Evolutionary conservation across 2,113 vertebrate genomes (phyloP), one percentile per base, ranked within the genome.

Genomic region (Gymnocephalus cernua): DNA sequence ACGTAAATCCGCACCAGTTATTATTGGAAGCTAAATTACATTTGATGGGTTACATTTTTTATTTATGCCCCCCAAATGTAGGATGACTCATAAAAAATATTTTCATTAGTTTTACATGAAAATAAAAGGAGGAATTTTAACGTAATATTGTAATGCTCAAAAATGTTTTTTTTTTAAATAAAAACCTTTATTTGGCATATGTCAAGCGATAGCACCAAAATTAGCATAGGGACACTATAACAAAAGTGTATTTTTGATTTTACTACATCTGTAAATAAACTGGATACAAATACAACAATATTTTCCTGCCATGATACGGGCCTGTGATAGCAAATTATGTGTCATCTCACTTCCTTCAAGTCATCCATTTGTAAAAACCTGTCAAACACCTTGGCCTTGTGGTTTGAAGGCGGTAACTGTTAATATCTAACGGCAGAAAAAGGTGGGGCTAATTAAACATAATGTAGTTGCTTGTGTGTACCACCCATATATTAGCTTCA

Each of bases 371-470:
- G 32, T 63, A 18, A 51, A 66, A 65, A 65, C 10, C 51, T 16
- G 44, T 44, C 70, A 4, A 66, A 66, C 27, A 63, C n/a, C 11
- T 9, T 27, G 35, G 44, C 14, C 45, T 61, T 62, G 68, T 44
- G 57, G 48, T 29, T 68, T 41, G 23, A 73, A 29, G 41, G 14
- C 0, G 4, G 48, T 67, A 47, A 62, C 69, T 10, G 27, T 47
- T 32, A 41, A 65, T 65, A 18, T 56, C 38, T 14, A 38, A 47
- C 14, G 9, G 63, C 68, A 38, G 27, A 51, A 76, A 78, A 79
- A 35, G 53, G 47, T 48, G 11, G 3, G 11, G 6, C 25, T 62
- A 48, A 84, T 82, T 88, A 51, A 72, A 91, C 38, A 19, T 70
- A 85, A 82, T 74, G 15, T 78, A n/a, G 48, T 47, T 23, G 21